Evolutionary conservation across 1,140 invertebrate genomes (phyloP).

Genomic region (Aleiodes sp.): DNA sequence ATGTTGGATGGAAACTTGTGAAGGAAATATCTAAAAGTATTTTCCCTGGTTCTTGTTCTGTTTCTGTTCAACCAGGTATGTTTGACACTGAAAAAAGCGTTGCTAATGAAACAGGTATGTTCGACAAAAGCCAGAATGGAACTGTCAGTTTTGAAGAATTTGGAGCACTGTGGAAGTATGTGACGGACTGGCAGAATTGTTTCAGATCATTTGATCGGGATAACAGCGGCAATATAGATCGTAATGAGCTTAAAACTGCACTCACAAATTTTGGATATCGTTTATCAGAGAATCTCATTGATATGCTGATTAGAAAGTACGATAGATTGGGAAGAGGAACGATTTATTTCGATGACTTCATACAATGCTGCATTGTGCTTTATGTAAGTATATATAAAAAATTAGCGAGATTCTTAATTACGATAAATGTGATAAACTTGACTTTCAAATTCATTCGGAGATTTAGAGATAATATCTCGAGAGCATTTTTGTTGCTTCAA

Average conservation of each 20-base stretch:
- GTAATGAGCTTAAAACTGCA: conserved; percentile 87
- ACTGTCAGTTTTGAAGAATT: conserved; percentile 97
- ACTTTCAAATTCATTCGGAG: too few relatives aligned
- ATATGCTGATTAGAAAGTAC: conserved; percentile 90
- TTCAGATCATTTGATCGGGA: conserved; percentile 95
- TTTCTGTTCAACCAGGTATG: conserved; percentile 56
- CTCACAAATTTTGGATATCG: conserved; percentile 93
- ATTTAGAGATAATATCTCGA: too few relatives aligned
- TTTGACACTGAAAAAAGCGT: conserved; percentile 60
- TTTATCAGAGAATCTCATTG: conserved; percentile 85
- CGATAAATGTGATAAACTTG: too few relatives aligned
- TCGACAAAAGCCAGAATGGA: conserved; percentile 90
- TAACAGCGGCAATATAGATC: conserved; percentile 95
- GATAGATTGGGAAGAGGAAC: conserved; percentile 90
- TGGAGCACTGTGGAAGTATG: conserved; percentile 95
- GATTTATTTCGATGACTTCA: conserved; percentile 98
- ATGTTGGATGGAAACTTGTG: too few relatives aligned
- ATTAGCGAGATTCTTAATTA: conserved; percentile 29
- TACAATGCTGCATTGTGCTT: conserved; percentile 93
- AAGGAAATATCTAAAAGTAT: neutral
- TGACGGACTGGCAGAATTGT: conserved; percentile 97
- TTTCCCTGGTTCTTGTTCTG: conserved; percentile 28
- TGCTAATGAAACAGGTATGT: conserved; percentile 85
- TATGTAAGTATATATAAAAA: conserved; percentile 77
- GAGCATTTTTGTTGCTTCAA: too few relatives aligned